These are phyloP conservation scores for Fopius arisanus DNA, from an alignment of 1,140 invertebrate genomes.

Conservation along the genomic window DNA sequence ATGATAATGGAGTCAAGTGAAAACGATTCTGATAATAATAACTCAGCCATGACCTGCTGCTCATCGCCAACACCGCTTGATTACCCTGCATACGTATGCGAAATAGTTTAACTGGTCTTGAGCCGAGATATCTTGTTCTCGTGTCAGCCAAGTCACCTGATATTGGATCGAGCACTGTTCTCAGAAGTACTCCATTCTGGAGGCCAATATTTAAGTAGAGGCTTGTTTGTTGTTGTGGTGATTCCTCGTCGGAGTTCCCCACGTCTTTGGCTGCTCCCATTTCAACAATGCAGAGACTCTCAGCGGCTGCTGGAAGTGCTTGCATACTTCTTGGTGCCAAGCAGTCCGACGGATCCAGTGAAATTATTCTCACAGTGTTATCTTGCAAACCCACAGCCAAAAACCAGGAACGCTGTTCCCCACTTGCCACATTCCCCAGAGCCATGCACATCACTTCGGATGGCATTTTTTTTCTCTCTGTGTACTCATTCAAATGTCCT, in stretches of 20 bases:
- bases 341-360: constrained; percentile 94
- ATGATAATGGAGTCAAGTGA: constrained; percentile 94
- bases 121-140: constrained; percentile 93
- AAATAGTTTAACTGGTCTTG: constrained; percentile 95
- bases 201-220: constrained; percentile 97
- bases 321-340: constrained; percentile 94
- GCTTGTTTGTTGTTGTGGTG: constrained; percentile 70
- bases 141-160: constrained; percentile 98
- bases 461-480: constrained; percentile 95
- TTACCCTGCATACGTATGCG: constrained; percentile 93
- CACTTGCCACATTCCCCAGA: constrained; percentile 90
- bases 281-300: constrained; percentile 97
- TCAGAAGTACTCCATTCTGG: constrained; percentile 94
- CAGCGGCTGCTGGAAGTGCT: constrained; percentile 93
- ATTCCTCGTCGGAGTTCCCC: constrained; percentile 65
- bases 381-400: constrained; percentile 96
- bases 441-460: constrained; percentile 99
- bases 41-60: constrained; percentile 96
- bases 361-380: constrained; percentile 97
- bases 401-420: constrained; percentile 96
- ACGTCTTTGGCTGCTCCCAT: constrained; percentile 71
- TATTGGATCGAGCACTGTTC: constrained; percentile 95
- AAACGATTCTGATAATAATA: constrained; percentile 98
- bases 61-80: constrained; percentile 97
- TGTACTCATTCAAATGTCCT: constrained; percentile 98